Evolutionary conservation across 2,113 vertebrate species (phyloP), one percentile per base, ranked within the genome.

Genomic region (Tetrao urogallus): DNA sequence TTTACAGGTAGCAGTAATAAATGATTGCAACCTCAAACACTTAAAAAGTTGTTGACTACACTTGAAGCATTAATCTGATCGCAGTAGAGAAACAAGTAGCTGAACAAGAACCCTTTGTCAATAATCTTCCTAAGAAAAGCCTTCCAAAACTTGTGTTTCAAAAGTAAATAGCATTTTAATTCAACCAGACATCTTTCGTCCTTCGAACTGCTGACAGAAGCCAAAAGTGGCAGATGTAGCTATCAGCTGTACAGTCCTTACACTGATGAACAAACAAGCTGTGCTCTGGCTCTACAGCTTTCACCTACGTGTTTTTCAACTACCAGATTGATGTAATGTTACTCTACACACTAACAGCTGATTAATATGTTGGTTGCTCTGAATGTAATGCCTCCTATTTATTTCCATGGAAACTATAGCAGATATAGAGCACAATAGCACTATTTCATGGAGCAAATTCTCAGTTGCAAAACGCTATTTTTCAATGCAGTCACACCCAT

Each of bases 131-230:
- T 82, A 66, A 66, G 38, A 82, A 74, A 32, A 86, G 61, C 52
- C 66, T 61, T 50, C 15, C 34, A 89, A 84, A 82, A 56, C 13
- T 82, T 92, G 12, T 56, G 8, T 34, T 90, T 82, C 81, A 63
- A 85, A 80, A 43, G 86, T 58, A 93, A 86, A 86, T 30, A 64
- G 20, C 22, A 20, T 88, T 95, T 97, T 73, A 92, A 89, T 75
- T 88, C 32, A 56, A 57, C 66, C 61, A 83, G 87, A 66, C 27
- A 74, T 74, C 25, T 86, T 94, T 86, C 15, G 74, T 66, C 60
- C 36, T 86, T 90, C 45, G 81, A 60, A 69, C 64, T 80, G 54
- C 64, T 72, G 60, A 61, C 0, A 0, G 36, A 64, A 48, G 48
- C 52, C 57, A 73, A 7, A 56, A 63, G n/a, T n/a, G 25, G 36